A percentile compares a stretch with the other conserved stretches of the same genome.
These are phyloP conservation scores for Agapostemon virescens DNA, from an alignment of 2,888 invertebrate species.

Conservation along the genomic window DNA sequence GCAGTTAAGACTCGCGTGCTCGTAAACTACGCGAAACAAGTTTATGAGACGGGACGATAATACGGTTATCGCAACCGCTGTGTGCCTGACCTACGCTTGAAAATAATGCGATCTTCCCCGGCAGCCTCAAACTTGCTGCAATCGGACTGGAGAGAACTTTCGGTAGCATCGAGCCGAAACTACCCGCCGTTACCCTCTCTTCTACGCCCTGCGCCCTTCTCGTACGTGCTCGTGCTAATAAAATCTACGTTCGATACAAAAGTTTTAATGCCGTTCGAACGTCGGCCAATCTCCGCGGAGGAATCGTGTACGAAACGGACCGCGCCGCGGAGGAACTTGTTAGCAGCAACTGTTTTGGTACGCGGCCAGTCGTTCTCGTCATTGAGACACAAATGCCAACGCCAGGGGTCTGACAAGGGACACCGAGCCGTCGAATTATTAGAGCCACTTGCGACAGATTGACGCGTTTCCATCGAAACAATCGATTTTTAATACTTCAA, in stretches of 20 bases:
- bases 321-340: background rate
- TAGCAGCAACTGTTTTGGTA: background rate
- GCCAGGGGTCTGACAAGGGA: background rate
- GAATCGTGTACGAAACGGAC: background rate
- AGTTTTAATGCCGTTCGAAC: constrained; percentile 7
- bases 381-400: background rate
- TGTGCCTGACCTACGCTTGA: constrained; percentile 60
- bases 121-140: constrained; percentile 17
- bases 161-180: constrained; percentile 4
- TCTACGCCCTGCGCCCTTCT: too few relatives aligned
- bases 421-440: background rate
- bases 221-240: constrained; percentile 6
- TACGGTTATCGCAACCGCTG: constrained; percentile 58
- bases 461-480: background rate
- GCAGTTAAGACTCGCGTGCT: constrained; percentile 57
- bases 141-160: constrained; percentile 24
- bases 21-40: constrained; percentile 57
- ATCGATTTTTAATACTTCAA: too few relatives aligned
- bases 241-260: constrained; percentile 13
- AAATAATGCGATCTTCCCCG: constrained; percentile 54
- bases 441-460: background rate
- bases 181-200: too few relatives aligned
- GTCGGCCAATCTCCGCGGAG: background rate
- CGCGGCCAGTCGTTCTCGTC: background rate
- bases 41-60: constrained; percentile 62